These are phyloP conservation scores for Thyatira batis DNA, from an alignment of 2,888 invertebrate species.

Conservation along the genomic window DNA sequence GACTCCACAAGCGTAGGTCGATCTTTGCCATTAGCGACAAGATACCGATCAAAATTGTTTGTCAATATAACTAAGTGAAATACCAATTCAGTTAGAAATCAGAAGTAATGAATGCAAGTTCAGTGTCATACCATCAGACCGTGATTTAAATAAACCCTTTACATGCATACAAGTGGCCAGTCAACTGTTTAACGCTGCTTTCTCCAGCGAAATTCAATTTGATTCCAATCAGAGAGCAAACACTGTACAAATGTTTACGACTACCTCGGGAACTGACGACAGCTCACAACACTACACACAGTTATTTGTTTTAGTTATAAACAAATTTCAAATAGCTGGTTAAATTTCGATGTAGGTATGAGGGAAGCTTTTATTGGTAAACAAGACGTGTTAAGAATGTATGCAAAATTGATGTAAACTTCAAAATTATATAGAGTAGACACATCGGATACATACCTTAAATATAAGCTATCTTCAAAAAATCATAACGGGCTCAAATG, in stretches of 20 bases:
- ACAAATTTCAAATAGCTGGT: background rate
- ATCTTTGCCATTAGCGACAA: background rate
- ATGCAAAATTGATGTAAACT: background rate
- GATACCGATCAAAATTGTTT: background rate
- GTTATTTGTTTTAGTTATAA: background rate
- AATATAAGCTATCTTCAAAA: too few species aligned
- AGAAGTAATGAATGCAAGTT: background rate
- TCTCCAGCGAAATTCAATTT: conserved; percentile 44
- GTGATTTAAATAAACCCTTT: conserved; percentile 1
- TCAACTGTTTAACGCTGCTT: conserved; percentile 35
- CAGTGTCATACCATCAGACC: conserved; percentile 1
- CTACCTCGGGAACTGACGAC: background rate
- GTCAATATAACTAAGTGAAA: background rate
- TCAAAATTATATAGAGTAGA: background rate
- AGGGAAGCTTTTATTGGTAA: background rate
- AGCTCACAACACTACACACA: background rate
- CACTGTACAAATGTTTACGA: conserved; percentile 6
- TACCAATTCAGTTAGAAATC: background rate
- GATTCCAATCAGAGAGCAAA: conserved; percentile 33
- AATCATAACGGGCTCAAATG: background rate
- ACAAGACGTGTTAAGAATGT: background rate
- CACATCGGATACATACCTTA: too few species aligned
- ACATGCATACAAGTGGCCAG: conserved; percentile 14
- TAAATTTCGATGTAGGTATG: background rate
- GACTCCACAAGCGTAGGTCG: background rate